Percentiles rank a stretch among this genome's conserved stretches.
Conservation (phyloP, 2,888 invertebrate genomes). For the Anarsia innoxiella region DNA sequence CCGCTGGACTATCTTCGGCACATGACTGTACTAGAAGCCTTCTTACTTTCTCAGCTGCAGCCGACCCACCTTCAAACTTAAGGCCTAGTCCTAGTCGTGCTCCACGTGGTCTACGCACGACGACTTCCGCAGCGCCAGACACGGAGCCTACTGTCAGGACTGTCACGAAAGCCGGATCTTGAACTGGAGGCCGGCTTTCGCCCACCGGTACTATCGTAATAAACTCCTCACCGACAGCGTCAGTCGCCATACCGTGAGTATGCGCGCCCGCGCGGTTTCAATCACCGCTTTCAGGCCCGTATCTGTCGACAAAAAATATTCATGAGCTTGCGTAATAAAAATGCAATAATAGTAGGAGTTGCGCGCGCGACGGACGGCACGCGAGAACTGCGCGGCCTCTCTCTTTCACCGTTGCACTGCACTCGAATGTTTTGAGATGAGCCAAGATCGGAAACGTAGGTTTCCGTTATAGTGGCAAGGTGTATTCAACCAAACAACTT, state of each 20-base stretch:
- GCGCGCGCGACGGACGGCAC: slow-evolving; percentile 43
- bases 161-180: slow-evolving; percentile 72
- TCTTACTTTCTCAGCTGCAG: slow-evolving; percentile 85
- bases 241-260: slow-evolving; percentile 66
- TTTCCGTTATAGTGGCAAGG: slow-evolving; percentile 26
- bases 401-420: slow-evolving; percentile 59
- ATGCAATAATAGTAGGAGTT: slow-evolving; percentile 39
- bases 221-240: slow-evolving; percentile 66
- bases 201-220: slow-evolving; percentile 77
- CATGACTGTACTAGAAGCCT: slow-evolving; percentile 92
- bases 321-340: slow-evolving; percentile 57
- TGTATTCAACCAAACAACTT: slow-evolving; percentile 21
- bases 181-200: slow-evolving; percentile 49
- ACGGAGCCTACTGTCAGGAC: slow-evolving; percentile 74
- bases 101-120: slow-evolving; percentile 89
- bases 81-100: slow-evolving; percentile 93
- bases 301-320: slow-evolving; percentile 62
- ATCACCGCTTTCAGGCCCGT: slow-evolving; percentile 42
- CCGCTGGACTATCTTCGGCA: slow-evolving; percentile 90
- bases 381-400: slow-evolving; percentile 52
- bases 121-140: slow-evolving; percentile 80
- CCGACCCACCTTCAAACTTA: slow-evolving; percentile 93
- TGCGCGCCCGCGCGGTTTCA: slow-evolving; percentile 35
- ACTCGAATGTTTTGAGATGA: slow-evolving; percentile 45
- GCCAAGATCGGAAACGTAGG: slow-evolving; percentile 30